Evolutionary conservation across 2,113 vertebrate genomes (phyloP), one percentile per base, ranked within the genome.

Genomic region (Condylura cristata): DNA sequence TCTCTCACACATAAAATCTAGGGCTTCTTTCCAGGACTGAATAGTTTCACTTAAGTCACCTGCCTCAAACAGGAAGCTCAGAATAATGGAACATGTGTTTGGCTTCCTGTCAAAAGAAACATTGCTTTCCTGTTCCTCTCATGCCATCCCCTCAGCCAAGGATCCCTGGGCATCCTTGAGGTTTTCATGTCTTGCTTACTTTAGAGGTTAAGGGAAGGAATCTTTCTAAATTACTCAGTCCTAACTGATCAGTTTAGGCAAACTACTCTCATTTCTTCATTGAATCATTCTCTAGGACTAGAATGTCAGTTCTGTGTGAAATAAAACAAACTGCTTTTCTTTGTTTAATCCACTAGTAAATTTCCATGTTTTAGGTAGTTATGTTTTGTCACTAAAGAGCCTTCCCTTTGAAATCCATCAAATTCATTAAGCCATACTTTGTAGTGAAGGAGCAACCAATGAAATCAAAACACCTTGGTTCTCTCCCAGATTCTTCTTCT

Each of bases 91-190:
- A 88, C n/a, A 70, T 84, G 61, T 81, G 60, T 92, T 88, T 94
- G 92, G 85, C 96, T 83, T 24, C 30, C 53, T 88, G 90, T 96
- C 92, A 93, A 96, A 95, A 96, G 94, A 90, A 96, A 90, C 39
- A 83, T 3, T 71, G 13, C 82, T 81, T 91, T 86, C 74, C 94
- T n/a, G 30, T 75, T 78, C 85, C 79, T 72, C 51, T 82, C 46
- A 32, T 81, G 90, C 68, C 82, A 82, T 44, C 71, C 65, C 76
- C 70, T 72, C n/a, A 34, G 81, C 56, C 79, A 89, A 95, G 34
- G 91, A 81, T 80, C 93, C 89, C 91, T 46, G n/a, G 79, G 92
- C 83, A 68, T 93, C 90, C 34, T 48, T 82, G 93, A 89, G 91
- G 89, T 90, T 93, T 93, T 82, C 53, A 92, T 70, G 60, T 68